Base-by-base conservation (phyloP, 2,113 vertebrate genomes). In the Perca flavescens region DNA sequence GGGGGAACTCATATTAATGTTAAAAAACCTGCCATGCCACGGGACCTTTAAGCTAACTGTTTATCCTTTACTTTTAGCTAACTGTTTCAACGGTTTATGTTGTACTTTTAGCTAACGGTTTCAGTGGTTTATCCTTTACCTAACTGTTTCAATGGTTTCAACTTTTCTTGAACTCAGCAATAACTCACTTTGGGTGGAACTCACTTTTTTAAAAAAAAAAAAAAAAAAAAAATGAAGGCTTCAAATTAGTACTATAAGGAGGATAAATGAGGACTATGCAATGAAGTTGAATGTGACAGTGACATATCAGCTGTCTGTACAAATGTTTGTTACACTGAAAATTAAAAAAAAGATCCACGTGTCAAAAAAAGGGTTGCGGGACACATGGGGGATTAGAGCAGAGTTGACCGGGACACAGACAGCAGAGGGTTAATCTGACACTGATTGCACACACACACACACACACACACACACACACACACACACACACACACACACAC, bases 361-460 rank as follows among this genome's bases (percentile, higher is more conserved):
- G 54, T 78, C 68, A 73, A 79, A 83, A 40, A 57, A 85, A 68
- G 36, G 25, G 63, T 34, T 40, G n/a, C 21, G 46, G 56, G 53
- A 85, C 56, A 71, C 28, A 43, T 5, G 19, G 36, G 47, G 77
- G 78, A 84, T 86, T 76, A 84, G 62, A 70, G 31, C 57, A 74
- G 50, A 83, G 81, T 57, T 53, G 72, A 77, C 25, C 40, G 78
- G 80, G 77, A 64, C 79, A 69, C 52, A 22, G 60, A n/a, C 82
- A 86, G 58, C 69, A 77, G 83, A 81, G 73, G 87, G 76, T 65
- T 89, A 83, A 76, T 84, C 84, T 79, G 69, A 81, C 31, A 40
- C 25, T 65, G 79, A 56, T 77, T 65, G 75, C 17, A 86, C 68
- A 82, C 34, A 84, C 64, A 82, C 17, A 76, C 40, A 19, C 58